Evolutionary conservation across 2,797 vertebrate species (phyloP).

Genomic region (Micrastur ruficollis): DNA sequence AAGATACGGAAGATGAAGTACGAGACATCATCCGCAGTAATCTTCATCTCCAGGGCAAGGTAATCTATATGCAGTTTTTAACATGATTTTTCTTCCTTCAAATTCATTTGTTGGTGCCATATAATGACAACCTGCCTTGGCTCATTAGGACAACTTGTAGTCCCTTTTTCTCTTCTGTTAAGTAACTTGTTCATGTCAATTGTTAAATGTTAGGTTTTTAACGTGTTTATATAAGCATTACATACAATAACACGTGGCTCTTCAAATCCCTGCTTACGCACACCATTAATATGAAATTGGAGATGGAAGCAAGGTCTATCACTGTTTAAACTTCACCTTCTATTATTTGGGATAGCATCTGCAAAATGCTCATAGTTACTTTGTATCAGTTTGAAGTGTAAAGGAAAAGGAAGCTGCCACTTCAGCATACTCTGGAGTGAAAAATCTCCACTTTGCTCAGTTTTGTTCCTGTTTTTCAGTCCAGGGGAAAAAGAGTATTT

Average conservation of each 20-base stretch:
- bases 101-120: not conserved
- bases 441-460: not conserved
- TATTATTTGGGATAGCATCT: not conserved
- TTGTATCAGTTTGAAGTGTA: not conserved
- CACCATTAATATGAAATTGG: not conserved
- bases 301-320: not conserved
- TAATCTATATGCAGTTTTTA: slow-evolving; percentile 61
- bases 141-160: not conserved
- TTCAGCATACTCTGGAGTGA: not conserved
- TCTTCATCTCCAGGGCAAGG: slow-evolving; percentile 94
- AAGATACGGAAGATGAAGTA: slow-evolving; percentile 96
- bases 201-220: not conserved
- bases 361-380: not conserved
- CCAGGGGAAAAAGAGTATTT: not conserved
- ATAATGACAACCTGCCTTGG: not conserved
- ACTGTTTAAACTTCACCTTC: not conserved
- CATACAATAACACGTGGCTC: not conserved
- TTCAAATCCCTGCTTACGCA: not conserved
- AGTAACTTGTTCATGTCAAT: not conserved
- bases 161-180: not conserved
- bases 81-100: not conserved
- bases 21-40: slow-evolving; percentile 88
- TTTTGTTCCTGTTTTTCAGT: not conserved
- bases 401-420: not conserved
- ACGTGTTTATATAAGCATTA: not conserved